Evolutionary conservation across 2,113 vertebrate species (phyloP).

Genomic region (Antechinus stuartii): DNA sequence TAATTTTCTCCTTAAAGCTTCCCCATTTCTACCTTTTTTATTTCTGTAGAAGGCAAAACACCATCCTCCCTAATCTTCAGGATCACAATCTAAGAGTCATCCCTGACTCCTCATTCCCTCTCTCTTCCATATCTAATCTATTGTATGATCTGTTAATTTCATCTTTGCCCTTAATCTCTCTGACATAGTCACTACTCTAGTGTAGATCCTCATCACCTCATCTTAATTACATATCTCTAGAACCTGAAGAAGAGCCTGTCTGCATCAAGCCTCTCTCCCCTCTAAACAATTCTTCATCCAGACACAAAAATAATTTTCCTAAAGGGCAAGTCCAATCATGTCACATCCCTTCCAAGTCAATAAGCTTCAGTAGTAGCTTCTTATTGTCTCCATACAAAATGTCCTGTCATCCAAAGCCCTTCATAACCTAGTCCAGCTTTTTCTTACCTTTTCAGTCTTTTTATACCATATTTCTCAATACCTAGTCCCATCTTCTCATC

Average conservation of each 20-base stretch:
- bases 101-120: not conserved
- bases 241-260: not conserved
- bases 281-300: not conserved
- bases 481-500: too few species aligned
- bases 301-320: not conserved
- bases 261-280: not conserved
- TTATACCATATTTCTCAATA: too few species aligned
- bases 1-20: not conserved
- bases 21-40: not conserved
- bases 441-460: not conserved
- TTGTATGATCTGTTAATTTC: not conserved
- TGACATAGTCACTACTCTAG: not conserved
- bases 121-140: too few species aligned
- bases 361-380: not conserved
- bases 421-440: not conserved
- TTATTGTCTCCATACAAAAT: not conserved
- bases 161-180: not conserved
- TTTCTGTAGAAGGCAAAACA: not conserved
- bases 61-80: not conserved
- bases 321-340: not conserved
- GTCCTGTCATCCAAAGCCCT: not conserved
- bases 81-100: not conserved
- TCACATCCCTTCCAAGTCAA: not conserved
- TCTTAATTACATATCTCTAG: not conserved
- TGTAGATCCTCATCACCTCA: not conserved